These are phyloP conservation scores for Calliopum simillimum DNA, from an alignment of 2,888 invertebrate species.

Conservation along the genomic window DNA sequence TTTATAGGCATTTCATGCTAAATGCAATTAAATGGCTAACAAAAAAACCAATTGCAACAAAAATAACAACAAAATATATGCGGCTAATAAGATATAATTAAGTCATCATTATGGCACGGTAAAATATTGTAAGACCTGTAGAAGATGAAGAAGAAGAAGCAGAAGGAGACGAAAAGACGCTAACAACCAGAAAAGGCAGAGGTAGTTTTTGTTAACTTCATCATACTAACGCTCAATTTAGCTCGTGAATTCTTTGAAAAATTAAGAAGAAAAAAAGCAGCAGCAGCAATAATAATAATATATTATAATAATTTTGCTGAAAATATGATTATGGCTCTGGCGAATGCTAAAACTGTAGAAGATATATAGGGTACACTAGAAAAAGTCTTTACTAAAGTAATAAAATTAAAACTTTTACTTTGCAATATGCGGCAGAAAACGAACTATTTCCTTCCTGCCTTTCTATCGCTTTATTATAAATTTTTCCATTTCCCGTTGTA, in stretches of 20 bases:
- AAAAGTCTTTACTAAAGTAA: no score
- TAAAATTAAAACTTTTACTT: no score
- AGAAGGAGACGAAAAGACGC: background rate
- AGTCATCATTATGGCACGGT: conserved; percentile 21
- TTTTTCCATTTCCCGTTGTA: no score
- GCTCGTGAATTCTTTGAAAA: conserved; percentile 30
- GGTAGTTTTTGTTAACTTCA: no score
- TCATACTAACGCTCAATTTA: background rate
- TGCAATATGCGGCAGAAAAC: no score
- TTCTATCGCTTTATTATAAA: no score
- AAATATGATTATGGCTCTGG: conserved; percentile 61
- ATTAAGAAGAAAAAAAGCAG: conserved; percentile 6
- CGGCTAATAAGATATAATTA: conserved; percentile 32
- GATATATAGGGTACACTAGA: no score
- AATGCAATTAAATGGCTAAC: conserved; percentile 16
- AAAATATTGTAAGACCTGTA: background rate
- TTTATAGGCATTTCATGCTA: conserved; percentile 1
- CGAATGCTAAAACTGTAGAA: conserved; percentile 36
- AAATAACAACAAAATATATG: conserved; percentile 16
- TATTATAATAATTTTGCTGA: conserved; percentile 65
- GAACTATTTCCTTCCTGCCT: no score
- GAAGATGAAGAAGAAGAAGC: background rate
- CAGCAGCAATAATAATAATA: conserved; percentile 59
- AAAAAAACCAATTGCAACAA: conserved; percentile 20
- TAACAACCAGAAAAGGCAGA: background rate